Evolutionary conservation across 2,113 vertebrate species (phyloP).

Genomic region (Ictalurus furcatus): DNA sequence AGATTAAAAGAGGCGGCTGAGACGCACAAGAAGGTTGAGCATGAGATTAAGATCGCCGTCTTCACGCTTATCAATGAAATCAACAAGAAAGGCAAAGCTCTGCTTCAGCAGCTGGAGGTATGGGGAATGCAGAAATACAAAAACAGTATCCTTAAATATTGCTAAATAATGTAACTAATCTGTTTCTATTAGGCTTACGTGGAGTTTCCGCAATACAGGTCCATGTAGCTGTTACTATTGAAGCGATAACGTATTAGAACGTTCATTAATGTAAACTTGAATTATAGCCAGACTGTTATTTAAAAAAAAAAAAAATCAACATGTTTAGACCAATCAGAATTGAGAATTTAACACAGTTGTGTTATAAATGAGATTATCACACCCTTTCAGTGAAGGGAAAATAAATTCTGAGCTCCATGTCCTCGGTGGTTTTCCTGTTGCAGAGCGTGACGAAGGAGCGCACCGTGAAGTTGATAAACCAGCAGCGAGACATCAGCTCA

Average conservation of each 20-base stretch:
- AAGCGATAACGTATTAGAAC: not conserved
- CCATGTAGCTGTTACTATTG: not conserved
- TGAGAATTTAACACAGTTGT: not conserved
- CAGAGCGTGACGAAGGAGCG: slow-evolving; percentile 95
- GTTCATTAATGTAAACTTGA: not conserved
- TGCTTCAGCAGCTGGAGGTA: slow-evolving; percentile 98
- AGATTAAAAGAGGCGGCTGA: slow-evolving; percentile 98
- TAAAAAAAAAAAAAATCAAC: too few relatives aligned
- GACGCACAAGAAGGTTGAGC: slow-evolving; percentile 95
- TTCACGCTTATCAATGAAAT: slow-evolving; percentile 99
- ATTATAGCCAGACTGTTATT: not conserved
- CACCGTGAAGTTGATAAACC: slow-evolving; percentile 86
- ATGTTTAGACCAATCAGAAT: not conserved
- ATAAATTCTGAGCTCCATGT: not conserved
- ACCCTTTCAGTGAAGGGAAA: not conserved
- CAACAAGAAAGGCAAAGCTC: slow-evolving; percentile 98
- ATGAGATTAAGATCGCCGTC: slow-evolving; percentile 98
- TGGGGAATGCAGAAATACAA: slow-evolving; percentile 23
- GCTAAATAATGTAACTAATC: not conserved
- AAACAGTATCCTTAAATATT: not conserved
- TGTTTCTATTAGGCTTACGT: not conserved
- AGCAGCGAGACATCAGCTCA: slow-evolving; percentile 90
- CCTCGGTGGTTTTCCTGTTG: not conserved
- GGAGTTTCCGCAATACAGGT: not conserved
- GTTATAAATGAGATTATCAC: not conserved